These are phyloP conservation scores for Acrocephalus scirpaceus DNA, from an alignment of 2,797 vertebrate genomes.

Conservation along the genomic window DNA sequence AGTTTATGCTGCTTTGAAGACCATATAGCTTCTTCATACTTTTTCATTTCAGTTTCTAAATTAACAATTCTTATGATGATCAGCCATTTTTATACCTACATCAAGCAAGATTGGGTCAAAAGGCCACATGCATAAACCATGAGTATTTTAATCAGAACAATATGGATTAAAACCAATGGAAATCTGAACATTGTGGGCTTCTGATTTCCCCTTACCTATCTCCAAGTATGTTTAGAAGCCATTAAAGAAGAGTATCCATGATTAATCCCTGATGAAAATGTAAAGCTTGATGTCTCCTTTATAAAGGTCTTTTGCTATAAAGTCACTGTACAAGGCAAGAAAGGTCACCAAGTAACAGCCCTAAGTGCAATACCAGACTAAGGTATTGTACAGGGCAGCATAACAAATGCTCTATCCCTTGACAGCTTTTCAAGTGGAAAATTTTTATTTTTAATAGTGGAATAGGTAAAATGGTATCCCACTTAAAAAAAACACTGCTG, in stretches of 20 bases:
- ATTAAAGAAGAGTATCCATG: not conserved
- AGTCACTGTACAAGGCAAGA: not conserved
- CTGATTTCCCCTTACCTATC: not conserved
- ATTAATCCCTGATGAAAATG: not conserved
- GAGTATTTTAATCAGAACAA: not conserved
- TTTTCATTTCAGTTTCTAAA: not conserved
- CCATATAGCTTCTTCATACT: not conserved
- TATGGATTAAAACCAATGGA: not conserved
- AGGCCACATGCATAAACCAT: not conserved
- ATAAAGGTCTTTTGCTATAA: not conserved
- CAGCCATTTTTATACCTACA: not conserved
- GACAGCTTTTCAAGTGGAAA: not conserved
- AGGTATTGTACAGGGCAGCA: accelerated
- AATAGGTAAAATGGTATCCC: not conserved
- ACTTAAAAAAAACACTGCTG: not conserved
- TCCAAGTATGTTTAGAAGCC: not conserved
- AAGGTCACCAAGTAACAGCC: not conserved
- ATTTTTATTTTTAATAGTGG: not conserved
- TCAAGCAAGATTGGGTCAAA: not conserved
- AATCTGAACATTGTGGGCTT: not conserved
- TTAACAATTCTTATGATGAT: not conserved
- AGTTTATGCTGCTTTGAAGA: not conserved
- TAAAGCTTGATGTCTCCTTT: not conserved
- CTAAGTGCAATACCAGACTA: not conserved
- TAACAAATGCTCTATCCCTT: not conserved